These are phyloP conservation scores for Vanessa cardui DNA, from an alignment of 2,888 invertebrate species.

Conservation along the genomic window DNA sequence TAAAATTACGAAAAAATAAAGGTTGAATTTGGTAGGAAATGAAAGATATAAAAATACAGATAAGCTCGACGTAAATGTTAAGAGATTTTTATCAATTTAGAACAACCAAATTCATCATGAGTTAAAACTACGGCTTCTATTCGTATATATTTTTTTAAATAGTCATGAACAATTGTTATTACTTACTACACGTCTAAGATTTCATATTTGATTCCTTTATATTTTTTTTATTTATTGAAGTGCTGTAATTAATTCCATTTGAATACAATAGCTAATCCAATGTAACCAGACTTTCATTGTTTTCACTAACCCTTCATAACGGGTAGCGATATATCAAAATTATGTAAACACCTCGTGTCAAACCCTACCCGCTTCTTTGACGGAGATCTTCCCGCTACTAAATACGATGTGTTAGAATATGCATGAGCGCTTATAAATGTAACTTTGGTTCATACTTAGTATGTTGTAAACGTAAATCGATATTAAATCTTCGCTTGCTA, in stretches of 20 bases:
- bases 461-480: conserved; percentile 11
- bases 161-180: neutral
- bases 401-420: conserved; percentile 7
- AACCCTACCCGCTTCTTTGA: conserved; percentile 13
- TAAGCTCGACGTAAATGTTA: neutral
- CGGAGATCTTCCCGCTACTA: conserved; percentile 15
- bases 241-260: neutral
- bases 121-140: neutral
- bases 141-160: neutral
- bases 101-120: conserved; percentile 1
- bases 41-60: neutral
- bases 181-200: neutral
- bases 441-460: conserved; percentile 4
- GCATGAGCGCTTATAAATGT: conserved; percentile 7
- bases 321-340: conserved; percentile 13
- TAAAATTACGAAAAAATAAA: neutral
- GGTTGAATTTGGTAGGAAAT: conserved; percentile 2
- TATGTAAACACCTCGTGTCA: conserved; percentile 14
- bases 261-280: conserved; percentile 5
- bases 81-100: neutral
- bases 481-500: conserved; percentile 8
- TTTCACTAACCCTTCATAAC: conserved; percentile 9
- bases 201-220: neutral
- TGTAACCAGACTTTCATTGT: conserved; percentile 7
- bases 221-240: neutral